Base-by-base conservation (phyloP, 2,888 invertebrate species). In the Tinea pellionella region DNA sequence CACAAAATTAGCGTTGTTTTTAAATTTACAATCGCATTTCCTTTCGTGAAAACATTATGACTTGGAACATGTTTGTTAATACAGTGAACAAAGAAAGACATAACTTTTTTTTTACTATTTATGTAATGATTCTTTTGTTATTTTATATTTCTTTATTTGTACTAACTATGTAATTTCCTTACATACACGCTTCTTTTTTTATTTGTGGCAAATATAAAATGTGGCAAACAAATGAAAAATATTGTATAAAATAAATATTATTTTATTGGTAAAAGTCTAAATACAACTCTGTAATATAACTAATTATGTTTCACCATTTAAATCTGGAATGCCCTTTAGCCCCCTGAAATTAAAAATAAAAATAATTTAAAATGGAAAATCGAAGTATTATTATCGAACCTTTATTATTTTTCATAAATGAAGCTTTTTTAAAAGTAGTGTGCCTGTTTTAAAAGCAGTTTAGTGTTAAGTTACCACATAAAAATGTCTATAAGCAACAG, bases 301-400 rank as follows among this genome's bases (percentile, higher is more conserved):
- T 24, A 24, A 24, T 56, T 60, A 41, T 32, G 65, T 65, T 13
- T 83, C 84, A 18, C 82, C 83, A 53, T 78, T 80, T 29, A 87
- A 69, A 66, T 86, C 86, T 30, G 86, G 86, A 63, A 87, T 83
- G 64, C 86, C 86, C 72, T 81, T 85, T 15, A 87, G 73, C 13
- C 86, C 84, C 64, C 86, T 87, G 79, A 30, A 80, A 75, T 60
- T n/a, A 63, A 64, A 42, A 64, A 69, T 65, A 59, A 64, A 37
- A 24, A 24, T 24, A 24, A 24, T 24, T 3, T 3, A 24, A 24
- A 6, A 24, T 24, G 24, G 6, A 24, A 24, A 6, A 3, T 24
- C 2, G 24, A 2, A 24, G 24, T 24, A 24, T n/a, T n/a, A n/a
- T n/a, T n/a, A n/a, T n/a, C n/a, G n/a, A n/a, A n/a, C n/a, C n/a